Evolutionary conservation across 2,888 invertebrate genomes (phyloP), one percentile per base, ranked within the genome.

Genomic region (Trichacis sp.): DNA sequence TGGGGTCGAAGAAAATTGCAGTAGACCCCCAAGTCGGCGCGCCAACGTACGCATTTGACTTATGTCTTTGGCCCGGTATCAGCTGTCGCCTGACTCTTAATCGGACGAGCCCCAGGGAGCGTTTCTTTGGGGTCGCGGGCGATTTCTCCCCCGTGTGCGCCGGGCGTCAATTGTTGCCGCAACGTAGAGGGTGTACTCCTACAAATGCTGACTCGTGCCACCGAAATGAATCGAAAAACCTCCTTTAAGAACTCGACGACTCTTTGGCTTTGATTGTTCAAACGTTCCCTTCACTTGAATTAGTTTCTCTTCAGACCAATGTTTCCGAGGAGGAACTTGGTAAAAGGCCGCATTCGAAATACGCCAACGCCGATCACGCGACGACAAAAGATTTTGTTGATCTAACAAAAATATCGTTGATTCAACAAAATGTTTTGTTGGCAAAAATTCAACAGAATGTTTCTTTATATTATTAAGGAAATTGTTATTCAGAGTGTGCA

Each of bases 21-120:
- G 52, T 55, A 58, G 60, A 60, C 56, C 65, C 58, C 62, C 61
- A 52, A 54, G 54, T 55, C 60, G 62, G 64, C 66, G 69, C 40
- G 40, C 15, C 59, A 65, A 42, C 69, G 71, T 78, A 78, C 79
- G 78, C 78, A 78, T 78, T 78, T 80, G 79, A 80, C 80, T 79
- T 78, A 76, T 78, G 76, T 76, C 71, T 73, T 73, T 62, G 68
- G 67, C 52, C 64, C 62, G 45, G 71, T 65, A 76, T 77, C 77
- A 78, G 78, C 78, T 78, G 77, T 75, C 77, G 74, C 59, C 70
- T 70, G 72, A 74, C 67, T 68, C 69, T 71, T 75, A 73, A 75
- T 77, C 77, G 73, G 57, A 59, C 64, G 69, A 57, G 72, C 71
- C 76, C 75, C 75, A 70, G 68, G 63, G 66, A 64, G 57, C 68